These are phyloP conservation scores for Halcyon chelicuti DNA, from an alignment of 2,797 vertebrate species.

Conservation along the genomic window DNA sequence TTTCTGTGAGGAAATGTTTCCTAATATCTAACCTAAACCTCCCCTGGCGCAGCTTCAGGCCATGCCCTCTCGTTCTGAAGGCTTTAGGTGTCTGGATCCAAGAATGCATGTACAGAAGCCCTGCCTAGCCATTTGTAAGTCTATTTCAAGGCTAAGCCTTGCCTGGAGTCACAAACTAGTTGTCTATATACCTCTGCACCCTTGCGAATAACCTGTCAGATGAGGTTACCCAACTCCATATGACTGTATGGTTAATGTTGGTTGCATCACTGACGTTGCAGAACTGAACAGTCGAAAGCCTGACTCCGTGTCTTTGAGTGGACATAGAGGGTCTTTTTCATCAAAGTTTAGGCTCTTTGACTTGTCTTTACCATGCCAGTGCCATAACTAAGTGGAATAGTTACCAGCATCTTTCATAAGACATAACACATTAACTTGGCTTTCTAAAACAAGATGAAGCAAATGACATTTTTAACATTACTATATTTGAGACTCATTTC, in stretches of 20 bases:
- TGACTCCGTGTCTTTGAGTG: not conserved
- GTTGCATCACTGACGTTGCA: not conserved
- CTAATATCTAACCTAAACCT: too few species aligned
- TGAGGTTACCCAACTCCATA: rapidly evolving
- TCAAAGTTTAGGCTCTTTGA: not conserved
- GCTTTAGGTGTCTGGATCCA: not conserved
- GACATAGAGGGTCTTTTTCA: not conserved
- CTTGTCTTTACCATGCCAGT: not conserved
- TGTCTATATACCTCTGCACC: not conserved
- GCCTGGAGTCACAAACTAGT: not conserved
- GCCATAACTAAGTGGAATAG: not conserved
- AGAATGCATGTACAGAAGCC: not conserved
- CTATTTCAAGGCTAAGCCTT: not conserved
- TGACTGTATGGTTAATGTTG: not conserved
- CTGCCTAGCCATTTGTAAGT: not conserved
- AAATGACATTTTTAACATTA: not conserved
- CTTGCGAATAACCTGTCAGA: not conserved
- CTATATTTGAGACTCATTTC: not conserved
- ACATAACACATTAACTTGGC: not conserved
- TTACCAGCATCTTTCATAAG: not conserved
- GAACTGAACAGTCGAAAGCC: not conserved
- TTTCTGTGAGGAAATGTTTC: too few species aligned
- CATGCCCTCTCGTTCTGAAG: too few species aligned
- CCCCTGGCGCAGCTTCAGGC: too few species aligned
- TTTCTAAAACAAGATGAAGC: not conserved